Evolutionary conservation across 2,797 vertebrate genomes (phyloP).

Genomic region (Pantherophis alleghaniensis): DNA sequence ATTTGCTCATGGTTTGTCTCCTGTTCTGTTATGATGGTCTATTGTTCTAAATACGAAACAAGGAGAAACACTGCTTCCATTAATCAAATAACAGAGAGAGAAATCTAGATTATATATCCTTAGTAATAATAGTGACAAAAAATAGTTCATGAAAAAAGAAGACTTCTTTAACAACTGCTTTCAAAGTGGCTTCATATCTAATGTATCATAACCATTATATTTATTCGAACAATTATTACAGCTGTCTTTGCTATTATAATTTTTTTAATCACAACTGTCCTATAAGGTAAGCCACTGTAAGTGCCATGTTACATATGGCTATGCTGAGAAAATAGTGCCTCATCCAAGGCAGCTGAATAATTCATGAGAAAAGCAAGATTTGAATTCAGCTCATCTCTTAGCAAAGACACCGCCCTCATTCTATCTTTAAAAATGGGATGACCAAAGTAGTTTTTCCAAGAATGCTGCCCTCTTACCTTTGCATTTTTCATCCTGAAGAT

Average conservation of each 20-base stretch:
- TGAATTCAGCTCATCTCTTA: neutral
- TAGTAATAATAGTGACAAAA: neutral
- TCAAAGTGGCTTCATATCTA: neutral
- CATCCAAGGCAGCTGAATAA: neutral
- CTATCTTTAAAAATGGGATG: neutral
- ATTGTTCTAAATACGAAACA: too few species aligned
- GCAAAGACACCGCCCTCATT: neutral
- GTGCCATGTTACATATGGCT: neutral
- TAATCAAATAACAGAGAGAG: neutral
- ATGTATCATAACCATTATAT: neutral
- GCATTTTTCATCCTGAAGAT: neutral
- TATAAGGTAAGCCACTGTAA: neutral
- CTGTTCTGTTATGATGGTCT: neutral
- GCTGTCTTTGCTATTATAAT: neutral
- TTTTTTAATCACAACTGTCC: neutral
- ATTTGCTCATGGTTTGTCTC: fast-evolving
- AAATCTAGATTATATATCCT: neutral
- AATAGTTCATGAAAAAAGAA: neutral
- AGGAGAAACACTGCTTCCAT: neutral
- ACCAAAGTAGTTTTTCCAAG: neutral
- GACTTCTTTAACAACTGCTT: neutral
- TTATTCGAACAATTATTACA: neutral
- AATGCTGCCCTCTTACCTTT: neutral
- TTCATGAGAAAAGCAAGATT: neutral
- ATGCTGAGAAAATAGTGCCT: neutral